Evolutionary conservation across 2,888 invertebrate species (phyloP).

Genomic region (Chrysotoxum bicinctum): DNA sequence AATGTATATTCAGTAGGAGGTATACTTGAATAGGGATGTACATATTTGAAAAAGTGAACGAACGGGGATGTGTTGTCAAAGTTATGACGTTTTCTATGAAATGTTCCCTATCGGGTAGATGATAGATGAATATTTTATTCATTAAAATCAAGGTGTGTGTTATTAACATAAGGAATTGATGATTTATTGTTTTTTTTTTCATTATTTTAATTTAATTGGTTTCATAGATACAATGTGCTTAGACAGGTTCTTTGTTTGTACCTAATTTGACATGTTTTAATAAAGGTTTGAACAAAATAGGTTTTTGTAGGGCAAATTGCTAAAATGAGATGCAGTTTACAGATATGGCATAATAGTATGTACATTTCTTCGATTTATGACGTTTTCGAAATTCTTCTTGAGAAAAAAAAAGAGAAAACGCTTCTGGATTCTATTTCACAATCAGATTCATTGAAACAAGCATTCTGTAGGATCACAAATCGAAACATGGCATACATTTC

Average conservation of each 20-base stretch:
- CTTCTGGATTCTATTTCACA: too few relatives aligned
- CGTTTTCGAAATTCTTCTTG: too few relatives aligned
- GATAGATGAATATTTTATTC: slow-evolving; percentile 53
- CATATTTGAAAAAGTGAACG: neutral
- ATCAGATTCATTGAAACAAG: too few relatives aligned
- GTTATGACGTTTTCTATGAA: slow-evolving; percentile 46
- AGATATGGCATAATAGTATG: neutral
- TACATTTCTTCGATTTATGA: too few relatives aligned
- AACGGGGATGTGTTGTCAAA: slow-evolving; percentile 46
- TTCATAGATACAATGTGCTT: neutral
- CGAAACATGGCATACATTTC: too few relatives aligned
- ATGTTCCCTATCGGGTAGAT: slow-evolving; percentile 24
- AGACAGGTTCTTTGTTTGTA: neutral
- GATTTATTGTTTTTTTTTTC: slow-evolving; percentile 29
- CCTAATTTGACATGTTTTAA: neutral
- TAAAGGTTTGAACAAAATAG: neutral
- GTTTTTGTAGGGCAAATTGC: neutral
- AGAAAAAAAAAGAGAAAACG: too few relatives aligned
- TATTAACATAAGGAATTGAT: slow-evolving; percentile 20
- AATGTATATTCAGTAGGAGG: neutral
- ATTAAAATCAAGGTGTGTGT: neutral
- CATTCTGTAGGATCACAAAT: too few relatives aligned
- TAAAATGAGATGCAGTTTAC: neutral
- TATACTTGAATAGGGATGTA: neutral
- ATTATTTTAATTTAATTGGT: neutral